phyloP scores from a whole-genome alignment of 2,888 invertebrate genomes.

The Callosobruchus maculatus region DNA sequence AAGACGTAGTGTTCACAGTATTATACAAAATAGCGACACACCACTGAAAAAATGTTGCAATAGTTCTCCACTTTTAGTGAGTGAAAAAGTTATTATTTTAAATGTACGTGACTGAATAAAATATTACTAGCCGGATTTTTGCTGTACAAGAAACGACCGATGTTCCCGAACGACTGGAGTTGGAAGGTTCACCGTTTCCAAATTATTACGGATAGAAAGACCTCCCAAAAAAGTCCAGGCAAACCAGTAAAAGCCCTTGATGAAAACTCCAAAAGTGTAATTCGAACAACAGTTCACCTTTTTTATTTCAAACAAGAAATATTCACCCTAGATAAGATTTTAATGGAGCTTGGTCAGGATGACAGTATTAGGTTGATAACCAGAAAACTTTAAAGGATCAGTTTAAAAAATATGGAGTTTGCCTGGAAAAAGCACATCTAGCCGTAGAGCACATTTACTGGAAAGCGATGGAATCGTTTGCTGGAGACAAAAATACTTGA shows the following conservation, averaged over 20 bases:
- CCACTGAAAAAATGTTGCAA: too few species aligned
- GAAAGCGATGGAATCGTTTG: slow-evolving; percentile 7
- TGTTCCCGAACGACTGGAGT: slow-evolving; percentile 8
- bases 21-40: too few species aligned
- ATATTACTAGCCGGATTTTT: not conserved
- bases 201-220: slow-evolving; percentile 3
- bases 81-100: too few species aligned
- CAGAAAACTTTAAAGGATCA: slow-evolving; percentile 4
- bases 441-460: not conserved
- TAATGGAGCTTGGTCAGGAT: too few species aligned
- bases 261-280: slow-evolving; percentile 5
- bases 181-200: not conserved
- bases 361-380: not conserved
- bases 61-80: too few species aligned
- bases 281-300: slow-evolving; percentile 1
- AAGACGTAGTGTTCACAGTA: too few species aligned
- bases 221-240: slow-evolving; percentile 2
- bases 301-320: slow-evolving; percentile 1
- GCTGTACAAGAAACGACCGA: slow-evolving; percentile 5
- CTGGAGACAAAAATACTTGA: slow-evolving; percentile 1
- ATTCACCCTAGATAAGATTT: too few species aligned
- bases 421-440: slow-evolving; percentile 4
- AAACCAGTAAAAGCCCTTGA: slow-evolving; percentile 7
- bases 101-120: not conserved
- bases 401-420: not conserved